phyloP scores from a whole-genome alignment of 2,797 vertebrate species.

The Euphonia xanthogaster region DNA sequence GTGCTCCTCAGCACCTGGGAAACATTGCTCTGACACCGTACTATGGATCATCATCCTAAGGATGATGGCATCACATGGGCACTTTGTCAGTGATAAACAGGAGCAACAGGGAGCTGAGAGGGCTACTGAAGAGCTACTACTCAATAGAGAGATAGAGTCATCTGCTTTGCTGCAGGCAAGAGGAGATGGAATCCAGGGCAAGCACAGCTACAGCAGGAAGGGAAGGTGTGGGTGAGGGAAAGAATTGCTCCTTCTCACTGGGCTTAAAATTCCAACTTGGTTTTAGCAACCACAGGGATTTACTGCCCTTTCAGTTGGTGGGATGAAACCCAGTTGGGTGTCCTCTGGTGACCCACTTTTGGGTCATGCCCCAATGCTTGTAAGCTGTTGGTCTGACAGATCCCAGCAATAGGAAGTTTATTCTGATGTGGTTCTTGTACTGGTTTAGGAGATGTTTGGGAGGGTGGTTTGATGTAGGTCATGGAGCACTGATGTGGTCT shows the following conservation, averaged over 20 bases:
- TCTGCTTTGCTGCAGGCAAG: not conserved
- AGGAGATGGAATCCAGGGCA: not conserved
- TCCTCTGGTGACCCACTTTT: constrained; percentile 61
- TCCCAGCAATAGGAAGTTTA: constrained; percentile 76
- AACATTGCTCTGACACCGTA: not conserved
- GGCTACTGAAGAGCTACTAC: not conserved
- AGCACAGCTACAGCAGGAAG: not conserved
- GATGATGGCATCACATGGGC: not conserved
- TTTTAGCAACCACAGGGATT: constrained; percentile 48
- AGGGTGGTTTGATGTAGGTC: constrained; percentile 71
- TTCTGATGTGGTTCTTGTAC: constrained; percentile 71
- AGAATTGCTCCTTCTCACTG: constrained; percentile 14
- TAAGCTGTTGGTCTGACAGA: constrained; percentile 56
- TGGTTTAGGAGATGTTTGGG: constrained; percentile 72
- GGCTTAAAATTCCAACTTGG: constrained; percentile 51
- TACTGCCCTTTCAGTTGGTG: constrained; percentile 47
- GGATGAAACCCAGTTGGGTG: constrained; percentile 43
- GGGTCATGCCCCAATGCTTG: constrained; percentile 45
- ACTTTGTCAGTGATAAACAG: not conserved
- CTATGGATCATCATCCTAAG: too few relatives aligned
- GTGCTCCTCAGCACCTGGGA: not conserved
- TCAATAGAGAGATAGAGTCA: not conserved
- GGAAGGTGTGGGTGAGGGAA: not conserved
- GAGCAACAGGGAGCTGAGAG: not conserved
- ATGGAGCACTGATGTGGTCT: constrained; percentile 75